A percentile compares a stretch with the other conserved stretches of the same genome.
Evolutionary conservation across 2,888 invertebrate genomes (phyloP).

Genomic region (Eueremaeus valkanovi): DNA sequence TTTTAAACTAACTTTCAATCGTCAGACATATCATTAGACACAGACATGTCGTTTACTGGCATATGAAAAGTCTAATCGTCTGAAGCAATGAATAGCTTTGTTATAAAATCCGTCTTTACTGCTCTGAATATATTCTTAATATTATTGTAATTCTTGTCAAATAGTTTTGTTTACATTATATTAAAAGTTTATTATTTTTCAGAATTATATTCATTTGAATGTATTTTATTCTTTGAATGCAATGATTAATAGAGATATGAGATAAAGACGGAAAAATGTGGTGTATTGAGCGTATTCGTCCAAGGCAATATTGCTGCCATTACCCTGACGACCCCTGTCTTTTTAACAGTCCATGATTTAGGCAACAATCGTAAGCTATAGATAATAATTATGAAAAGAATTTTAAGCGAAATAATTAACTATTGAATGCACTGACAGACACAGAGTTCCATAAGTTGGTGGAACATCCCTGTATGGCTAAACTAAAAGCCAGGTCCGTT

Average conservation of each 20-base stretch:
- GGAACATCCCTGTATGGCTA: conserved; percentile 69
- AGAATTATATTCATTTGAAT: no score
- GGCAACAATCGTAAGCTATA: conserved; percentile 55
- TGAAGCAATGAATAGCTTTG: no score
- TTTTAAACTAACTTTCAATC: no score
- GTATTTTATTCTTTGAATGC: conserved; percentile 44
- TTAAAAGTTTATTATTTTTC: no score
- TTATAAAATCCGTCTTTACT: no score
- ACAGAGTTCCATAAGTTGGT: conserved; percentile 41
- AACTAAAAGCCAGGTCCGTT: conserved; percentile 76
- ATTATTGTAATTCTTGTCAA: no score
- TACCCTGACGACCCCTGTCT: conserved; percentile 57
- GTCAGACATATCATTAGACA: no score
- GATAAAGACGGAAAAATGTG: conserved; percentile 68
- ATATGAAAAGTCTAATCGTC: no score
- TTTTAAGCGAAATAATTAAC: background rate
- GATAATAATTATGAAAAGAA: no score
- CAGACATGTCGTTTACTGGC: no score
- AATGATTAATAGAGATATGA: conserved; percentile 64
- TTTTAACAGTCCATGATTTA: conserved; percentile 82
- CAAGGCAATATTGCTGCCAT: conserved; percentile 58
- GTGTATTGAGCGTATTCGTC: conserved; percentile 69
- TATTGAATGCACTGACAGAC: conserved; percentile 26
- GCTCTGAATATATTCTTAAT: no score
- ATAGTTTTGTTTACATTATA: no score